phyloP scores from a whole-genome alignment of 2,888 invertebrate genomes.

The Dryomyza anilis region DNA sequence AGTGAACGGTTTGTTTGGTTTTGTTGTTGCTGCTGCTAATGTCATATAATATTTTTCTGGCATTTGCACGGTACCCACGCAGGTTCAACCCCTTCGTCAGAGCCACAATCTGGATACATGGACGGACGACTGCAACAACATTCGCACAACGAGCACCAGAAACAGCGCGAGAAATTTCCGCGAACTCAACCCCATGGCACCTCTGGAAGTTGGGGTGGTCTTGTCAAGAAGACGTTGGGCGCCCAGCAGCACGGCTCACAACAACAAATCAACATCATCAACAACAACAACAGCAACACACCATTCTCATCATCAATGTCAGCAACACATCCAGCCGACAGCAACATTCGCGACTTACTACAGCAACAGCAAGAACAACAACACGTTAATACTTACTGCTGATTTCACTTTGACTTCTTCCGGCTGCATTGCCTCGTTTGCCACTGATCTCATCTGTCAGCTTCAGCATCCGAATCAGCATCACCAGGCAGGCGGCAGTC shows the following conservation, averaged over 20 bases:
- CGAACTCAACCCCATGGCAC: neutral
- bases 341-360: neutral
- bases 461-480: neutral
- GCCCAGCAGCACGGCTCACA: neutral
- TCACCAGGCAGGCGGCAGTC: neutral
- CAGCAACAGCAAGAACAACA: conserved; percentile 1
- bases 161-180: neutral
- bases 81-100: conserved; percentile 4
- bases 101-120: no score
- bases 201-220: no score
- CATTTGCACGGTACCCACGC: conserved; percentile 46
- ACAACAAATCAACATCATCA: conserved; percentile 1
- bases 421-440: conserved; percentile 19
- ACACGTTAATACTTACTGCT: conserved; percentile 20
- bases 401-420: conserved; percentile 30
- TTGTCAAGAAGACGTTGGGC: conserved; percentile 1
- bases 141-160: no score
- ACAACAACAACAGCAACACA: no score
- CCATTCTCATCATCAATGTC: conserved; percentile 6
- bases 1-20: no score
- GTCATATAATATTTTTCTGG: conserved; percentile 55
- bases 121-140: no score
- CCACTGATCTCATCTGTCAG: no score
- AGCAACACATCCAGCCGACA: neutral
- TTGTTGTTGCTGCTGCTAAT: conserved; percentile 31